Conservation (phyloP, 2,113 vertebrate genomes). For the Ariopsis seemanni region DNA sequence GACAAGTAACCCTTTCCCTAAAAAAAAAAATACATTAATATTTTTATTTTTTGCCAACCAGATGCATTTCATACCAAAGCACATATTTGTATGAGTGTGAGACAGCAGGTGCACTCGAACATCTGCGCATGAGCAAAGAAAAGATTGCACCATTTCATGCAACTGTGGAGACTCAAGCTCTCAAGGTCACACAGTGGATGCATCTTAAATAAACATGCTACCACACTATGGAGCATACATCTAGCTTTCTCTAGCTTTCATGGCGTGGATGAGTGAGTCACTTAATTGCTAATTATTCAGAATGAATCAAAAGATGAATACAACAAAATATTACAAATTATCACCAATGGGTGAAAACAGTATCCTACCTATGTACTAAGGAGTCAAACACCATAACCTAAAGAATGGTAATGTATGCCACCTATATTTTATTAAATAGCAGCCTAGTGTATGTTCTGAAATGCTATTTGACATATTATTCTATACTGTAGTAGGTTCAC, state of each 20-base stretch:
- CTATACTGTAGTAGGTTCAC: not conserved
- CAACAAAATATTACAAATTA: not conserved
- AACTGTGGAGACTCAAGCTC: not conserved
- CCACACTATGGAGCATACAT: not conserved
- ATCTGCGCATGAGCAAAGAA: not conserved
- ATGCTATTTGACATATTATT: not conserved
- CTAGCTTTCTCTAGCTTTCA: not conserved
- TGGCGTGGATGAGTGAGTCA: not conserved
- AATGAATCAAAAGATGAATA: not conserved
- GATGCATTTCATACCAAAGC: slow-evolving; percentile 6
- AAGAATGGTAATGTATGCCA: not conserved
- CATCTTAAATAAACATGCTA: slow-evolving; percentile 4
- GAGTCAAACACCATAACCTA: too few species aligned
- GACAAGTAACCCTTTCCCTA: slow-evolving; percentile 32
- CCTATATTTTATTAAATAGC: not conserved
- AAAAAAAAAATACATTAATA: slow-evolving; percentile 5
- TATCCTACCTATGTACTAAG: not conserved
- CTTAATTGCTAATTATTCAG: not conserved
- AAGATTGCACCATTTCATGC: slow-evolving; percentile 34
- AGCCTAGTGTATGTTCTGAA: not conserved
- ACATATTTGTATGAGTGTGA: not conserved
- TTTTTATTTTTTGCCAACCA: not conserved
- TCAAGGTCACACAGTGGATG: slow-evolving; percentile 25
- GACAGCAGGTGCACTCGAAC: not conserved
- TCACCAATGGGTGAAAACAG: not conserved